Conservation (phyloP, 1,140 invertebrate species). For the Propsilocerus akamusi region DNA sequence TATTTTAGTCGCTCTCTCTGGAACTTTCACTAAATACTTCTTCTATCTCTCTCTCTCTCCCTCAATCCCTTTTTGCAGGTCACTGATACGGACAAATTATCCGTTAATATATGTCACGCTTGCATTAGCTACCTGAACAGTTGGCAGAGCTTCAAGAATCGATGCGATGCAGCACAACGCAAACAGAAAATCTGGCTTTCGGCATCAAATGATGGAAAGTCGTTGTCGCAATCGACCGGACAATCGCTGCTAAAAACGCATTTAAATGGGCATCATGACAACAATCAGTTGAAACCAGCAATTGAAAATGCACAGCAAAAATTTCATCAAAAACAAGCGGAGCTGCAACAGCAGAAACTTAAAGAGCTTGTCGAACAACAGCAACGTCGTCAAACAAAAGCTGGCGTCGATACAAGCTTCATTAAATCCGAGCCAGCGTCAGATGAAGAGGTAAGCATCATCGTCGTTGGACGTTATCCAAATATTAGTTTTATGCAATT, state of each 20-base stretch:
- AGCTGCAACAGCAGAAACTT: slow-evolving; percentile 8
- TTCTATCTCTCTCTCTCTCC: neutral
- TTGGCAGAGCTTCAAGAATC: slow-evolving; percentile 25
- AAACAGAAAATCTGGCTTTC: slow-evolving; percentile 21
- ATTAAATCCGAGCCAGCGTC: slow-evolving; percentile 7
- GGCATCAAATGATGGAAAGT: neutral
- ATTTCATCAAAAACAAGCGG: slow-evolving; percentile 6
- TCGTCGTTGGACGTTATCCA: too few relatives aligned
- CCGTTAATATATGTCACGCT: slow-evolving; percentile 20
- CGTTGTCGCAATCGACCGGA: neutral
- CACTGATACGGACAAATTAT: slow-evolving; percentile 15
- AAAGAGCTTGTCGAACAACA: slow-evolving; percentile 6
- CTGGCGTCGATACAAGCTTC: neutral
- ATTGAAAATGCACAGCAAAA: slow-evolving; percentile 6
- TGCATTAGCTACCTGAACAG: slow-evolving; percentile 24
- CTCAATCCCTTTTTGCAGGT: slow-evolving; percentile 12
- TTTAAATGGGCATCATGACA: slow-evolving; percentile 7
- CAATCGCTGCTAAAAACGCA: slow-evolving; percentile 5
- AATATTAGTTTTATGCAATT: too few relatives aligned
- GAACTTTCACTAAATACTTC: too few relatives aligned
- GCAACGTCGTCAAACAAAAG: neutral
- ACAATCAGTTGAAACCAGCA: slow-evolving; percentile 5
- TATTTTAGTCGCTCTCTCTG: too few relatives aligned
- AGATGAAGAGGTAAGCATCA: too few relatives aligned
- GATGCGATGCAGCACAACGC: slow-evolving; percentile 17